Conservation (phyloP, 1,140 invertebrate genomes). For the Cepaea nemoralis region DNA sequence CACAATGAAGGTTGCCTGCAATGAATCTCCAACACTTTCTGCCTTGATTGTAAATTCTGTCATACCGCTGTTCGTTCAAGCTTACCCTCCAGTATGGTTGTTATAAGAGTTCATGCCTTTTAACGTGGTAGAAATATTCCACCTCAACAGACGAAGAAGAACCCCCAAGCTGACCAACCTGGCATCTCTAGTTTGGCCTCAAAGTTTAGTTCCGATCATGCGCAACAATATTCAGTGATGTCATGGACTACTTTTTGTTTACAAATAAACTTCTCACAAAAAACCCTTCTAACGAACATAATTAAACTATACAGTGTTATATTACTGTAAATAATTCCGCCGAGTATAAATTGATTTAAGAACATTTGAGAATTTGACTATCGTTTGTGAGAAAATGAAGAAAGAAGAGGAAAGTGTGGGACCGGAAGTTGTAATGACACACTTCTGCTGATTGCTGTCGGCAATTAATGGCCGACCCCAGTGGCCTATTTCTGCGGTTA, state of each 20-base stretch:
- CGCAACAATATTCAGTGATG: constrained; percentile 52
- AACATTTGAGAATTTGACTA: background rate
- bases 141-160: too few species aligned
- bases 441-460: background rate
- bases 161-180: too few species aligned
- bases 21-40: too few species aligned
- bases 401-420: background rate
- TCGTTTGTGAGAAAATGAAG: background rate
- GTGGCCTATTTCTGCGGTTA: constrained; percentile 28
- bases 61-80: too few species aligned
- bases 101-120: too few species aligned
- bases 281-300: background rate
- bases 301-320: background rate
- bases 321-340: background rate
- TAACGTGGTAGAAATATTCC: too few species aligned
- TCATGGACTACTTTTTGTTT: constrained; percentile 67
- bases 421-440: constrained; percentile 33
- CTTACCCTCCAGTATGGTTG: too few species aligned
- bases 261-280: constrained; percentile 45
- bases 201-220: constrained; percentile 43
- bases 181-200: too few species aligned
- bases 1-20: too few species aligned
- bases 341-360: background rate
- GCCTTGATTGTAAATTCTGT: too few species aligned
- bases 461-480: constrained; percentile 41